Evolutionary conservation across 2,113 vertebrate genomes (phyloP).

Genomic region (Oryzias woworae): DNA sequence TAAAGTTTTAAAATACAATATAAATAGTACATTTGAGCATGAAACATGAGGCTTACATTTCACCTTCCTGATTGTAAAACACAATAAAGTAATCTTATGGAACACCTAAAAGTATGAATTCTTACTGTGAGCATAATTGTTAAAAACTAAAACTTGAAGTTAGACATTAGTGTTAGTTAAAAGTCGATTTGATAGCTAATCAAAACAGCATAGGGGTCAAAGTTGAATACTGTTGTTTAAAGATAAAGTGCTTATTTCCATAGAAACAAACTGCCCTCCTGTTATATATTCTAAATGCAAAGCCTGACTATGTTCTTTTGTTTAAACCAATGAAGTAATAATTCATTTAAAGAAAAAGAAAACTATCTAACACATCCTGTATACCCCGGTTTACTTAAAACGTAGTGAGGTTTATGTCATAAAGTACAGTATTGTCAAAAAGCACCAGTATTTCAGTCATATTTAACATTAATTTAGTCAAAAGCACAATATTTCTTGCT

Average conservation of each 20-base stretch:
- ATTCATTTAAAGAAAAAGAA: slow-evolving; percentile 20
- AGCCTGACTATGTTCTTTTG: slow-evolving; percentile 30
- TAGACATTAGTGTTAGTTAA: too few species aligned
- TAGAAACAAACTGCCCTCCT: slow-evolving; percentile 51
- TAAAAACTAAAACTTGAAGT: neutral
- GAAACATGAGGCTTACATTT: slow-evolving; percentile 41
- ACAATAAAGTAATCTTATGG: slow-evolving; percentile 15
- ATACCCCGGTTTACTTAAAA: slow-evolving; percentile 48
- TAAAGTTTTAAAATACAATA: slow-evolving; percentile 62
- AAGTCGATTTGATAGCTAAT: slow-evolving; percentile 14
- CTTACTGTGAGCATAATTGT: neutral
- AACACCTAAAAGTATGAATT: slow-evolving; percentile 9
- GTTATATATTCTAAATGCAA: slow-evolving; percentile 26
- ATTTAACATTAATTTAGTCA: slow-evolving; percentile 2
- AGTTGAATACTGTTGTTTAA: slow-evolving; percentile 72
- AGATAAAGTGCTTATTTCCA: slow-evolving; percentile 80
- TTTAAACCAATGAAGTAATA: slow-evolving; percentile 31
- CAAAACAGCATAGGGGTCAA: slow-evolving; percentile 23
- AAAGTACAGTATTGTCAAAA: slow-evolving; percentile 43
- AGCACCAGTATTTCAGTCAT: slow-evolving; percentile 43
- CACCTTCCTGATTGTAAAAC: slow-evolving; percentile 43
- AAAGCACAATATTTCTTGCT: slow-evolving; percentile 1
- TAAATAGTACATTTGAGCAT: slow-evolving; percentile 68
- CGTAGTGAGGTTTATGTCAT: slow-evolving; percentile 51
- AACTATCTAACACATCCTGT: slow-evolving; percentile 24